Percentiles rank a stretch among this genome's conserved stretches.
Evolutionary conservation across 2,113 vertebrate species (phyloP).

Genomic region (Lichenostomus cassidix): DNA sequence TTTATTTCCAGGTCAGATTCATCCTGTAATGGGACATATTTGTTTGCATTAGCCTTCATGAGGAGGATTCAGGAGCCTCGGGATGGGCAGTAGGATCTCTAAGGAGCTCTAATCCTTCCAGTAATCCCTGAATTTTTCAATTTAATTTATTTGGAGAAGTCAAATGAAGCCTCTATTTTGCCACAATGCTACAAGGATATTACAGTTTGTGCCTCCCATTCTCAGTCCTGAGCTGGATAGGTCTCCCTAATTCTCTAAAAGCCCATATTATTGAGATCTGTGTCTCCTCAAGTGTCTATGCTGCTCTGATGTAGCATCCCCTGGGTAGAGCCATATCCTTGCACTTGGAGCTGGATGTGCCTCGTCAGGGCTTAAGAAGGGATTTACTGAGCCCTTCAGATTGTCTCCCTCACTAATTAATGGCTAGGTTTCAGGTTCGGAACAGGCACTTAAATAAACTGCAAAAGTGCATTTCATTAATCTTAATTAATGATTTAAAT

Average conservation of each 20-base stretch:
- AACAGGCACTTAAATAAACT: constrained; percentile 27
- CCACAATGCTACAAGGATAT: background rate
- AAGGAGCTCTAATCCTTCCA: background rate
- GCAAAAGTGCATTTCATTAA: constrained; percentile 10
- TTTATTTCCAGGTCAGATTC: background rate
- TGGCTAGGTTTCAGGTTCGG: background rate
- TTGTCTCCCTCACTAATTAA: constrained; percentile 23
- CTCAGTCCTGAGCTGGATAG: background rate
- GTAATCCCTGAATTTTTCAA: background rate
- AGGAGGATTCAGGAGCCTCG: background rate
- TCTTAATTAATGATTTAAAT: constrained; percentile 40
- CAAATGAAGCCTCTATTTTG: background rate
- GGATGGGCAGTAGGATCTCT: background rate
- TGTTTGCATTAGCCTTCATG: background rate
- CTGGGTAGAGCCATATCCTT: background rate
- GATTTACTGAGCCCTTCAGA: constrained; percentile 1
- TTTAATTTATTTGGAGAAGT: background rate
- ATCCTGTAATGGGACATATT: background rate
- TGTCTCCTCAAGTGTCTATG: background rate
- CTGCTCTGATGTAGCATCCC: background rate
- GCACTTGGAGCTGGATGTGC: background rate
- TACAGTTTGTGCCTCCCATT: background rate
- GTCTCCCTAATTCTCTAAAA: background rate
- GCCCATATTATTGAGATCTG: background rate
- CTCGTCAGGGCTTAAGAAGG: background rate